Base-by-base conservation (phyloP, 1,140 invertebrate genomes). In the Zaprionus africanus region DNA sequence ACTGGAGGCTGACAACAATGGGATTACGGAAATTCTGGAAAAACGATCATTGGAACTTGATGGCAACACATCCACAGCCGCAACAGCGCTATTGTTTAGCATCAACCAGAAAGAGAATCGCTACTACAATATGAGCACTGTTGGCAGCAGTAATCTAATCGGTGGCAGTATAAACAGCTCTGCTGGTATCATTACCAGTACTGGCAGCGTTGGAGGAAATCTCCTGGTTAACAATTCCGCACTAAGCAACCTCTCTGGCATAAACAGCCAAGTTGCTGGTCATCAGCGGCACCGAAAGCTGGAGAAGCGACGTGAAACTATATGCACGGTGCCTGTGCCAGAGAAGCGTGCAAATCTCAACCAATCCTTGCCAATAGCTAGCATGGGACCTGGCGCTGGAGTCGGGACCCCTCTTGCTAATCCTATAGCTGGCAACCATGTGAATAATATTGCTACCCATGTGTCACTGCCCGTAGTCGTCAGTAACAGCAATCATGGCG, bases 1-100 rank as follows among this genome's bases (percentile, higher is more conserved):
- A 94, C 92, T 99, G 49, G 99, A 99, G 94, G 98, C 98, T 26
- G 98, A 99, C 93, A 98, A 99, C 94, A 97, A 98, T 80, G 99
- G 99, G 17, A 99, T 99, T 53, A 99, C 99, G 12, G 98, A 99
- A 94, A 94, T 98, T 36, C 93, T 99, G 70, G 98, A 99, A 93
- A 99, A 99, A 93, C 93, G 96, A n/a, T 97, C 96, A 0, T 93
- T 97, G 17, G 97, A 97, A 78, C 92, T 97, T 36, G 97, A 97
- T 92, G 93, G 86, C 82, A 94, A 92, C 84, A 93, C 86, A 75
- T 92, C 75, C 61, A 93, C 91, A 7, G 78, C 83, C 0, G 78
- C 85, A 38, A 84, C 82, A 0, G 81, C 87, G 12, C 78, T 92
- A 13, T 49, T 91, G 17, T 67, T 80, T 26, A 92, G 81, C 38